Evolutionary conservation across 2,888 invertebrate genomes (phyloP).

Genomic region (Caenorhabditis afra): DNA sequence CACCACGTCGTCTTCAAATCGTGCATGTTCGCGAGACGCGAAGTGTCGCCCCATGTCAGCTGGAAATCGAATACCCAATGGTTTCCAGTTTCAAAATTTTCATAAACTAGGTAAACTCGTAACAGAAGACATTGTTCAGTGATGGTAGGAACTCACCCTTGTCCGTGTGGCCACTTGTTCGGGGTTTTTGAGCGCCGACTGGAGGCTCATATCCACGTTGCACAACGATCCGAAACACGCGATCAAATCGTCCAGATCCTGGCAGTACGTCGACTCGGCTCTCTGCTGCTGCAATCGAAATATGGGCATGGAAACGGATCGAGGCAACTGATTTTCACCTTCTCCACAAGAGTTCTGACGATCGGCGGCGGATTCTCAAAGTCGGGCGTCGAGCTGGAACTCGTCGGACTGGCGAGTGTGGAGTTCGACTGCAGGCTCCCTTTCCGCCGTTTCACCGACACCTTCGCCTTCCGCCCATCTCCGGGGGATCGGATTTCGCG

Average conservation of each 20-base stretch:
- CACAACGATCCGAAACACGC: conserved; percentile 58
- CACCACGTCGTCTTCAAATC: conserved; percentile 69
- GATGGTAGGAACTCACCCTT: no score
- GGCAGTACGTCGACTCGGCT: conserved; percentile 14
- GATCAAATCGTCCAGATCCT: conserved; percentile 46
- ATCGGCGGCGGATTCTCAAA: conserved; percentile 4
- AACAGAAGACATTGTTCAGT: no score
- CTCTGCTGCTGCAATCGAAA: conserved; percentile 39
- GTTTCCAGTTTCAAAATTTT: no score
- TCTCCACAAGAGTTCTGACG: conserved; percentile 4
- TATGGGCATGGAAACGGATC: not conserved
- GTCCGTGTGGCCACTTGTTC: conserved; percentile 61
- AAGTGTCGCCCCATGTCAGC: conserved; percentile 59
- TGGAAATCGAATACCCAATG: conserved; percentile 17
- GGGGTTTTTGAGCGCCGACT: conserved; percentile 62
- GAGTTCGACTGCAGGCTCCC: not conserved
- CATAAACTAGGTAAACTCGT: no score
- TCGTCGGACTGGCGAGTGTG: conserved; percentile 10
- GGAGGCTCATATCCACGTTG: conserved; percentile 61
- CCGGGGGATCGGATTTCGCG: conserved; percentile 49
- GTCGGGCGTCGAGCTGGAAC: conserved; percentile 29
- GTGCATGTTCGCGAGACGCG: conserved; percentile 56
- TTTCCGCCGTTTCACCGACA: not conserved
- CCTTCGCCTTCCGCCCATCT: not conserved
- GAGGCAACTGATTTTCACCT: not conserved